A percentile compares a stretch with the other conserved stretches of the same genome.
These are phyloP conservation scores for Ginglymostoma cirratum DNA, from an alignment of 2,113 vertebrate species.

Conservation along the genomic window DNA sequence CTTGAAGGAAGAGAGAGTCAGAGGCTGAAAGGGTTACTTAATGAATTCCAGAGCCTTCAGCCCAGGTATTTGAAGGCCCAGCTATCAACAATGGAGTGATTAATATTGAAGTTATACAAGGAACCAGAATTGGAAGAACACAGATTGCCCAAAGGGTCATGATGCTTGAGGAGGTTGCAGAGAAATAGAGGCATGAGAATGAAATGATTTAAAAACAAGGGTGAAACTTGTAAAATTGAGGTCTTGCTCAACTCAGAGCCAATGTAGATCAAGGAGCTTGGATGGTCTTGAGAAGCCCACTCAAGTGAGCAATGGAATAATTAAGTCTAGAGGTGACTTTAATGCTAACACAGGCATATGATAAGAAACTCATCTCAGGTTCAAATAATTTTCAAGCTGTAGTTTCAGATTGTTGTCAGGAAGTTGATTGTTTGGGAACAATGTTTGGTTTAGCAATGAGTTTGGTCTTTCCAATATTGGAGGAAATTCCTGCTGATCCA, in stretches of 20 bases:
- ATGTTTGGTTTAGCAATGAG: background rate
- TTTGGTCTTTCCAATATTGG: background rate
- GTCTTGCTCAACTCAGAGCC: background rate
- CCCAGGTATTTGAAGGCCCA: background rate
- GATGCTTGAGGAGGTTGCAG: background rate
- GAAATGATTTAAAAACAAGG: background rate
- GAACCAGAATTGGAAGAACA: background rate
- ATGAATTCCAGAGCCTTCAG: background rate
- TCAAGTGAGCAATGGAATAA: background rate
- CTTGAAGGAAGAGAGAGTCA: background rate
- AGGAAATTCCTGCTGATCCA: background rate
- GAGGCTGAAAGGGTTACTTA: background rate
- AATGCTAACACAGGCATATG: background rate
- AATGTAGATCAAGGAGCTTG: background rate
- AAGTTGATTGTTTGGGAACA: too few species aligned
- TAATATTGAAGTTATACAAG: background rate
- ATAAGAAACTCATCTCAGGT: background rate
- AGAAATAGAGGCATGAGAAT: background rate
- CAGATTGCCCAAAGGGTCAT: background rate
- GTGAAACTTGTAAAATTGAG: background rate
- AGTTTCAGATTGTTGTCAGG: background rate
- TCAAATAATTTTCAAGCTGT: background rate
- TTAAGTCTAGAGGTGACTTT: background rate
- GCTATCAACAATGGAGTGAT: background rate
- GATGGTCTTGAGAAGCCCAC: background rate